Conservation (phyloP, 2,113 vertebrate genomes). For the Athene noctua region DNA sequence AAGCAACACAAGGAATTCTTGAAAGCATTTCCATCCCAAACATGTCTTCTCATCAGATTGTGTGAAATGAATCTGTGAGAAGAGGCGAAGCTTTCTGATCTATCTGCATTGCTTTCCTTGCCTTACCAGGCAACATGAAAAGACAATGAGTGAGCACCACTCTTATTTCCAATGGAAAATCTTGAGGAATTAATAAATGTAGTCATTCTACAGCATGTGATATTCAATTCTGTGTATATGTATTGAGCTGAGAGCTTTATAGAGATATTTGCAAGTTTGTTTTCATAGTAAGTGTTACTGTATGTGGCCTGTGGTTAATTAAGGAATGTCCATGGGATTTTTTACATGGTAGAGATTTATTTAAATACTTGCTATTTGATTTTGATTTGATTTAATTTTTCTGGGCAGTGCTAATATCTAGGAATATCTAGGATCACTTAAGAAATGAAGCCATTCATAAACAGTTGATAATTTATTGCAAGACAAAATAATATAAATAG, state of each 20-base stretch:
- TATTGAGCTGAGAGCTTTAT: not conserved
- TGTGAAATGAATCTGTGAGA: not conserved
- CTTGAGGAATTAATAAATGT: not conserved
- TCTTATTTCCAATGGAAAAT: not conserved
- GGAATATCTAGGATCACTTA: not conserved
- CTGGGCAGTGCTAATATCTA: not conserved
- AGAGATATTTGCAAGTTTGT: not conserved
- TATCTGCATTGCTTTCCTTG: not conserved
- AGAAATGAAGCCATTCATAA: not conserved
- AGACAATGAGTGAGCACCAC: not conserved
- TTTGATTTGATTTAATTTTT: not conserved
- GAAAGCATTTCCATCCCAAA: not conserved
- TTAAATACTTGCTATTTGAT: not conserved
- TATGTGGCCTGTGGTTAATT: not conserved
- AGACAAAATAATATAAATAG: not conserved
- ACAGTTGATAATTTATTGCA: not conserved
- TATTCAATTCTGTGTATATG: not conserved
- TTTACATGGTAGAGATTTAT: not conserved
- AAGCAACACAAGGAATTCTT: not conserved
- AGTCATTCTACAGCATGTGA: not conserved
- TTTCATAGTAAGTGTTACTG: not conserved
- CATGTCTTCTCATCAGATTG: not conserved
- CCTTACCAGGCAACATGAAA: not conserved
- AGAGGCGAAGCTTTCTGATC: not conserved
- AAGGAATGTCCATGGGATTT: not conserved